Conservation (phyloP, 2,113 vertebrate species). For the Vicugna pacos region DNA sequence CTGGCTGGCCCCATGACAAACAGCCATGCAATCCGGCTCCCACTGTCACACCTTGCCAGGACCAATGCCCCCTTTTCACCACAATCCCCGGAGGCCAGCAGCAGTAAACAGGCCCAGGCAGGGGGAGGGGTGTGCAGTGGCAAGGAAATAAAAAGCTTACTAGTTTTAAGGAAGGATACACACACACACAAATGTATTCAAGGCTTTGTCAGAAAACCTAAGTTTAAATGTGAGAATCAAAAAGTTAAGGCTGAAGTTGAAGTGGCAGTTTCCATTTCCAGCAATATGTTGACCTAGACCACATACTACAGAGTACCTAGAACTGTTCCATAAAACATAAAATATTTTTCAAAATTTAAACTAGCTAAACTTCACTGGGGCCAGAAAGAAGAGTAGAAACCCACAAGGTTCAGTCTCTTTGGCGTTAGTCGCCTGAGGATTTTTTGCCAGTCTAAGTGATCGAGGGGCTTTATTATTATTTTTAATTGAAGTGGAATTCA, state of each 20-base stretch:
- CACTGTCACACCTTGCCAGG: not conserved
- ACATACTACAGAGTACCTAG: not conserved
- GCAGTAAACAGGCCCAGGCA: not conserved
- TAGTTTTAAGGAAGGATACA: not conserved
- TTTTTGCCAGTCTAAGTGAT: not conserved
- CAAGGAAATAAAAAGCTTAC: not conserved
- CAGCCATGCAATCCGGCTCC: not conserved
- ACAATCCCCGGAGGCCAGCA: not conserved
- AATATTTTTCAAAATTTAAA: not conserved
- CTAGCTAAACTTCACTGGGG: not conserved
- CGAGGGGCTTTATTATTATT: not conserved
- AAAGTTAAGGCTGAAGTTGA: conserved; percentile 1
- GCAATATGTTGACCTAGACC: not conserved
- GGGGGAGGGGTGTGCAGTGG: not conserved
- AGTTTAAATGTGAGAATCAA: not conserved
- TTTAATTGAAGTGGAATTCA: not conserved
- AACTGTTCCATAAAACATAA: not conserved
- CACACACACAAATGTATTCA: not conserved
- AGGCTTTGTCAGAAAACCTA: not conserved
- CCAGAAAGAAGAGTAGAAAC: not conserved
- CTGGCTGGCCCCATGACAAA: not conserved
- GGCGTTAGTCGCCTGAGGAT: not conserved
- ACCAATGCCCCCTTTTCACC: not conserved
- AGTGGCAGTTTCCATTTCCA: not conserved
- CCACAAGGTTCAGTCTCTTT: not conserved